These are phyloP conservation scores for Lepidotrigona ventralis DNA, from an alignment of 1,140 invertebrate species.

Conservation along the genomic window DNA sequence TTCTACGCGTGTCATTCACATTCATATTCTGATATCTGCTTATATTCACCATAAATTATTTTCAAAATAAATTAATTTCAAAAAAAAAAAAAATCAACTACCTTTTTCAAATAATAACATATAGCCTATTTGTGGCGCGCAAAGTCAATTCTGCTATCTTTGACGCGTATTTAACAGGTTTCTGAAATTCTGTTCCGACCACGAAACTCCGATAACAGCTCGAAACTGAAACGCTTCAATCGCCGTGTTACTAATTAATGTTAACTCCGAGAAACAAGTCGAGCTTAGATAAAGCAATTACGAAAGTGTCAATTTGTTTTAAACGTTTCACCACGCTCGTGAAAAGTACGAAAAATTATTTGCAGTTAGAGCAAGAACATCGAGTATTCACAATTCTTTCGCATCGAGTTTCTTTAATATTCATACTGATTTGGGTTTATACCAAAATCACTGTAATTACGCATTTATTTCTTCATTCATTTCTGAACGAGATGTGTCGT, in stretches of 20 bases:
- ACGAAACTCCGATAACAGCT: conserved; percentile 1
- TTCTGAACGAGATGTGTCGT: neutral
- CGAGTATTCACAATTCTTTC: neutral
- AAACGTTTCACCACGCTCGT: neutral
- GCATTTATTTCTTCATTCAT: neutral
- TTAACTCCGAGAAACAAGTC: neutral
- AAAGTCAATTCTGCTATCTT: neutral
- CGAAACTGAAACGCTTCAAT: conserved; percentile 1
- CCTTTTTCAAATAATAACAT: neutral
- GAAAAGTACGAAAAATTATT: neutral
- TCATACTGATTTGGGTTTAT: too few species aligned
- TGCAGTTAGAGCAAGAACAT: neutral
- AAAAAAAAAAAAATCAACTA: too few species aligned
- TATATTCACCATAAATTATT: neutral
- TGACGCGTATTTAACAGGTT: conserved; percentile 28
- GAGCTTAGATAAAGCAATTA: neutral
- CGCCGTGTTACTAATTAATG: neutral
- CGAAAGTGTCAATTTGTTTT: neutral
- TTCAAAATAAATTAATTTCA: conserved; percentile 3
- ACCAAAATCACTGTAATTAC: neutral
- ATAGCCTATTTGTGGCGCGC: conserved; percentile 2
- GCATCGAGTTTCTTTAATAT: neutral
- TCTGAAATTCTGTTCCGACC: neutral
- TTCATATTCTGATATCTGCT: neutral
- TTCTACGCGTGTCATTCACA: conserved; percentile 6